Percentiles rank a stretch among this genome's conserved stretches.
These are phyloP conservation scores for Zapornia atra DNA, from an alignment of 2,113 vertebrate species.

Conservation along the genomic window DNA sequence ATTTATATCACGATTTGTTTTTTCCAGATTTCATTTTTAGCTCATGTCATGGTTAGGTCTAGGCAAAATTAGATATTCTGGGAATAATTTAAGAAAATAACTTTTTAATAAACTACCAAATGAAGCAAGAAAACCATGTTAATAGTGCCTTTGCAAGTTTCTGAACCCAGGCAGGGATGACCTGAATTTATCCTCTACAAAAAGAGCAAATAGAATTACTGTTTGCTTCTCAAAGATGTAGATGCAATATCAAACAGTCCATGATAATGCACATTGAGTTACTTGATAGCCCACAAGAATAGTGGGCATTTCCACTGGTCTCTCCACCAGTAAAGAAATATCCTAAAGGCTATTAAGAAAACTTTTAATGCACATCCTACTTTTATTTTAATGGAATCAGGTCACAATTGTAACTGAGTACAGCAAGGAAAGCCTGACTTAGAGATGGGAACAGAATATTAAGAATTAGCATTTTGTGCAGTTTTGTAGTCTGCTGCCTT, in stretches of 20 bases:
- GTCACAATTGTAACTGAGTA: neutral
- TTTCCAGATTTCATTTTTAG: neutral
- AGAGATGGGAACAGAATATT: neutral
- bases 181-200: neutral
- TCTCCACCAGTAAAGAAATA: neutral
- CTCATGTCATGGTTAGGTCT: neutral
- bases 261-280: neutral
- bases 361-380: neutral
- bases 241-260: fast-evolving
- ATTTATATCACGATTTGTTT: neutral
- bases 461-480: neutral
- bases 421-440: neutral
- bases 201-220: neutral
- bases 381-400: neutral
- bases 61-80: neutral
- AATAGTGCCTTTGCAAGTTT: neutral
- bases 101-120: neutral
- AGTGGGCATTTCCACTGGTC: neutral
- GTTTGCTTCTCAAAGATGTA: neutral
- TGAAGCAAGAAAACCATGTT: neutral
- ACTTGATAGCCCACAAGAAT: fast-evolving
- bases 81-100: neutral
- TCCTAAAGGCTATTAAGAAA: neutral
- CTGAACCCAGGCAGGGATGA: neutral
- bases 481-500: neutral